Conservation (phyloP, 2,113 vertebrate genomes). For the Nycticorax nycticorax region DNA sequence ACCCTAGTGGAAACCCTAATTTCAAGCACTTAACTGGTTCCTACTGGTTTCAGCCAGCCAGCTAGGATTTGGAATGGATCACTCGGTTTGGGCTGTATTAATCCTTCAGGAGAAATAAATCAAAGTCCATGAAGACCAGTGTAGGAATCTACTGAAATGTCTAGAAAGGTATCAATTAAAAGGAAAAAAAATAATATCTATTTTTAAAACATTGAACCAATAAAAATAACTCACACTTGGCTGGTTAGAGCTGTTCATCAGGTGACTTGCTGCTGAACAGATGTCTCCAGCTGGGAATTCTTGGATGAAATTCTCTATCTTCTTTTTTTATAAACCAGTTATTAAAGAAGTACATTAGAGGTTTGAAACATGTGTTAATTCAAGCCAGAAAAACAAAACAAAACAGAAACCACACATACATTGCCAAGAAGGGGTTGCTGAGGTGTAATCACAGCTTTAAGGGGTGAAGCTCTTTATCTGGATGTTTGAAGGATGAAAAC, state of each 20-base stretch:
- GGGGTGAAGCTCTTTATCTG: background rate
- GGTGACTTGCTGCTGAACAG: constrained; percentile 68
- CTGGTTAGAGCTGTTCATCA: constrained; percentile 68
- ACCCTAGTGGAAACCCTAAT: constrained; percentile 54
- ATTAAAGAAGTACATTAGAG: constrained; percentile 38
- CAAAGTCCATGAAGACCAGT: background rate
- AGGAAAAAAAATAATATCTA: constrained; percentile 24
- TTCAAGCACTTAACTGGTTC: constrained; percentile 54
- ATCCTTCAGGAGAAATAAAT: constrained; percentile 19
- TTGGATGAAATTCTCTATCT: constrained; percentile 33
- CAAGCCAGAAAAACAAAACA: constrained; percentile 28
- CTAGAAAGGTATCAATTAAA: constrained; percentile 10
- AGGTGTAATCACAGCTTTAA: constrained; percentile 41
- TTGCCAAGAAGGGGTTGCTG: constrained; percentile 22
- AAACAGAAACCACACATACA: constrained; percentile 7
- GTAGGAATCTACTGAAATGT: background rate
- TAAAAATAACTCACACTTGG: constrained; percentile 75
- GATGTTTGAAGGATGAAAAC: constrained; percentile 11
- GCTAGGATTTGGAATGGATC: background rate
- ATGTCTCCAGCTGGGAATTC: constrained; percentile 67
- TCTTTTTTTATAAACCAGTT: constrained; percentile 9
- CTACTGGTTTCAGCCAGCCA: constrained; percentile 43
- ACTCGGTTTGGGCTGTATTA: background rate
- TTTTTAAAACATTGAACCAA: constrained; percentile 75
- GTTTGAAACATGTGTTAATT: constrained; percentile 34